Base-by-base conservation (phyloP, 2,888 invertebrate species). In the Thalpophila matura region DNA sequence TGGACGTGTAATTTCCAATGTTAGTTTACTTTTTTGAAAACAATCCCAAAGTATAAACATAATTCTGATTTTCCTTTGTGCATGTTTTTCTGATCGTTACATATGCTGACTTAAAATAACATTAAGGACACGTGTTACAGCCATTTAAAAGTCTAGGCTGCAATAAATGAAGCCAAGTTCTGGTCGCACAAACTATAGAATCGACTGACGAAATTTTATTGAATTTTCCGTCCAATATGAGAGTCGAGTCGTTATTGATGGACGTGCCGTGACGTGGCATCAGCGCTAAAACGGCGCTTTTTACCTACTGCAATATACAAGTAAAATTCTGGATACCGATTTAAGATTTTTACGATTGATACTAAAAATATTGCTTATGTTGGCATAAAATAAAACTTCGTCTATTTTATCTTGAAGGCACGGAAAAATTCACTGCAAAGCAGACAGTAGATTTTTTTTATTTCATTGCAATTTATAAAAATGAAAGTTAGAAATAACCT, bases 151-250 rank as follows among this genome's bases (percentile, higher is more conserved):
- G 56, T 63, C 64, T 63, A 61, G 74, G 64, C 35, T 76, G 72
- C 37, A 50, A 51, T 81, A 73, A 78, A 81, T 79, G 70, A 77
- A 77, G 58, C 54, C 50, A 54, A 69, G 45, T 65, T 72, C 24
- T 66, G 60, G 59, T 69, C 60, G 62, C 66, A 82, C 79, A 86
- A 91, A 90, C 89, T 90, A 91, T 89, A 85, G 85, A 89, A 87
- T 85, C 83, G 81, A 86, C 84, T 90, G 87, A 91, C 89, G 87
- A 89, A 91, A 88, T 92, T 92, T 92, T 91, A 93, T 93, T 91
- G 89, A 93, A 92, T 93, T 92, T 92, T 89, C 89, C 88, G 81
- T 87, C 85, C 89, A 89, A 91, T 92, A 90, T 91, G 90, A 89
- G 87, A 86, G 82, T 80, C 84, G 84, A 84, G 81, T 83, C 83